A percentile compares a stretch with the other conserved stretches of the same genome.
Evolutionary conservation across 1,140 invertebrate species (phyloP).

Genomic region (Cotesia glomerata): DNA sequence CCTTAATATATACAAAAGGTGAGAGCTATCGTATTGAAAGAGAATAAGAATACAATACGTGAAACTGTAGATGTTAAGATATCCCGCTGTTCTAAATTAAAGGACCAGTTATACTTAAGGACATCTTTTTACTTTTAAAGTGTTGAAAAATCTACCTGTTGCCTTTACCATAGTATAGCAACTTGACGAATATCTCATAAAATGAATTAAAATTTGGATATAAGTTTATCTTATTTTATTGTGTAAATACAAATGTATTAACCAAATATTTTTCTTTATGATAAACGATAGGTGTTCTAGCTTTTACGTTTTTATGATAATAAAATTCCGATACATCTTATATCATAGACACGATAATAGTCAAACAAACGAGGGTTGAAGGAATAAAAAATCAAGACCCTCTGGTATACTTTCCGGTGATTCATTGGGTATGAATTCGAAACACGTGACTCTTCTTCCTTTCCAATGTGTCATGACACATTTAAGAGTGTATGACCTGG

Average conservation of each 20-base stretch:
- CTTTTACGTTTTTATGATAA: too few relatives aligned
- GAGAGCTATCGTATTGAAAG: not conserved
- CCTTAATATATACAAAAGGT: not conserved
- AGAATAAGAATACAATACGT: not conserved
- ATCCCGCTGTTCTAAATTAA: conserved; percentile 6
- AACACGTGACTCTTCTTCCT: conserved; percentile 12
- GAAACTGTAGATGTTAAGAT: not conserved
- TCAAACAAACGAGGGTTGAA: not conserved
- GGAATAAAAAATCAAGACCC: not conserved
- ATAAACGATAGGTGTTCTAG: too few relatives aligned
- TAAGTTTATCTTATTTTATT: too few relatives aligned
- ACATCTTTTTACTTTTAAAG: not conserved
- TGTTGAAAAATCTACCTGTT: conserved; percentile 42
- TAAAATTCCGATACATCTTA: too few relatives aligned
- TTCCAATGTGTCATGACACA: not conserved
- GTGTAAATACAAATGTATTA: too few relatives aligned
- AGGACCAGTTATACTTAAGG: not conserved
- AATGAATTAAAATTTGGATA: not conserved
- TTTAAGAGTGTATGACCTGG: not conserved
- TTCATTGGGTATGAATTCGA: conserved; percentile 44
- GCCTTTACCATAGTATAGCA: not conserved
- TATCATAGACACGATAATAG: too few relatives aligned
- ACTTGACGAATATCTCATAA: too few relatives aligned
- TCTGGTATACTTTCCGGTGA: conserved; percentile 40
- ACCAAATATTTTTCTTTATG: too few relatives aligned